Evolutionary conservation across 2,888 invertebrate species (phyloP).

Genomic region (Melanchra persicariae): DNA sequence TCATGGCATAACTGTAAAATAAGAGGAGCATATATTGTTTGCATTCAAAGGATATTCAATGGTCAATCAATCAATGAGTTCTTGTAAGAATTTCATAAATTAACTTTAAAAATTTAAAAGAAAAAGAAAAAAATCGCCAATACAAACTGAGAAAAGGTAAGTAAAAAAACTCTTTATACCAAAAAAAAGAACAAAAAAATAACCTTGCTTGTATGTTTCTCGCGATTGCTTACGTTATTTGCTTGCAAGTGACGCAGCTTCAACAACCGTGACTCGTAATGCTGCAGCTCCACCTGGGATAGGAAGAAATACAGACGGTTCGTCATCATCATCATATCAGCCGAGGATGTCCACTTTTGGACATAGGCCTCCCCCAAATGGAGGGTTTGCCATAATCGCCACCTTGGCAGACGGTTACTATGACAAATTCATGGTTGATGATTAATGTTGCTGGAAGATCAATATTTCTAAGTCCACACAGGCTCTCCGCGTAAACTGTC

Average conservation of each 20-base stretch:
- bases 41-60: background rate
- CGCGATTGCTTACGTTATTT: constrained; percentile 94
- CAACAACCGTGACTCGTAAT: constrained; percentile 96
- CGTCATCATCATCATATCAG: no score
- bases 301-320: background rate
- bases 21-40: background rate
- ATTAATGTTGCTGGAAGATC: no score
- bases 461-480: no score
- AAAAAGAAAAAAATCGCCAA: background rate
- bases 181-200: constrained; percentile 54
- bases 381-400: no score
- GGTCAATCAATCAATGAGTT: no score
- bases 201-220: constrained; percentile 92
- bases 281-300: constrained; percentile 94
- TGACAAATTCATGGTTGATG: no score
- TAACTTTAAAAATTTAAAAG: background rate
- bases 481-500: no score
- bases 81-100: background rate
- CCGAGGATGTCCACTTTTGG: no score
- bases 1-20: background rate
- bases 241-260: constrained; percentile 96
- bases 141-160: constrained; percentile 59
- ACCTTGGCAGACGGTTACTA: no score
- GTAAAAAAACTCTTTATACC: constrained; percentile 13
- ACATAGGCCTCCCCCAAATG: no score